Evolutionary conservation across 2,888 invertebrate genomes (phyloP), one percentile per base, ranked within the genome.

Genomic region (Thecophora atra): DNA sequence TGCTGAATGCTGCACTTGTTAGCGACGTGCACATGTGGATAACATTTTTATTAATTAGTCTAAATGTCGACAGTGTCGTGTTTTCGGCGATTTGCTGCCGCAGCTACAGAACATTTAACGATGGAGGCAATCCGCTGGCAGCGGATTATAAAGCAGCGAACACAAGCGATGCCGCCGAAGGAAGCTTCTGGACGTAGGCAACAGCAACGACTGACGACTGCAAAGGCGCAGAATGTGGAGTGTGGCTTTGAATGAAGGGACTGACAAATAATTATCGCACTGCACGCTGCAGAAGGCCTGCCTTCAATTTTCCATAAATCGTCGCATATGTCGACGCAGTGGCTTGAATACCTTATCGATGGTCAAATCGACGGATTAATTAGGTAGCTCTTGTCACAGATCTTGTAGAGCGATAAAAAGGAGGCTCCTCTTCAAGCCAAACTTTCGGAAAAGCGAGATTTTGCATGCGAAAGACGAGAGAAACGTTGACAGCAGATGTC

Each of bases 401-500:
- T 37, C 62, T 4, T 63, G 52, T 28, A 65, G 11, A 1, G 37
- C 8, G 47, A 65, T 51, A 65, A 65, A 47, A 56, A 68, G 2
- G 2, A 54, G 26, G 15, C 44, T n/a, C 19, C 17, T 47, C 24
- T 15, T n/a, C 5, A 66, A 30, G n/a, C 56, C 44, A 56, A 37
- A 47, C 15, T 30, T 51, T 60, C 44, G 47, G 28, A 21, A 74
- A 76, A 76, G 77, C 76, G 75, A 75, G 76, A 78, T 76, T 77
- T 76, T 77, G 75, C 56, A 70, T 65, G 72, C 75, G 73, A 72
- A 72, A 70, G 62, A 71, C 70, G 47, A 70, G 13, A 67, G 72
- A 15, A 37, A 37, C 37, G 77, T 75, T 78, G 78, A 78, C 77
- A 78, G 77, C 70, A 76, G 77, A 76, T 77, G 78, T 77, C 76